These are phyloP conservation scores for Peromyscus melanophrys DNA, from an alignment of 2,797 vertebrate species.

Conservation along the genomic window DNA sequence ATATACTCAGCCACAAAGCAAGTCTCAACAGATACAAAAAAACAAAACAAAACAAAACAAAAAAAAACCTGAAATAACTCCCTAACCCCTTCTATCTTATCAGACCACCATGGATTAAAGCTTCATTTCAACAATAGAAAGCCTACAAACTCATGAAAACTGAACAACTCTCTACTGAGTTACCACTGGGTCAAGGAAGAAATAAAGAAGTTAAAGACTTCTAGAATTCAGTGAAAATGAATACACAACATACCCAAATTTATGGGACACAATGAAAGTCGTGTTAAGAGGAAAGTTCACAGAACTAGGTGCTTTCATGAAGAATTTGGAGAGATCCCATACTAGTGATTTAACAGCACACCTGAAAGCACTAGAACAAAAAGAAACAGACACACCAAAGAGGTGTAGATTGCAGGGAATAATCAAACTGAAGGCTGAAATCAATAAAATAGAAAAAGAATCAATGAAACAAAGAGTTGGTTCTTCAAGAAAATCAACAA, in stretches of 20 bases:
- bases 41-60: no score
- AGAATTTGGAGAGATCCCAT: neutral
- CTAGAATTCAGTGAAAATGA: neutral
- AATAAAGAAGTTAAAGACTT: neutral
- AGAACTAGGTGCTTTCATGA: neutral
- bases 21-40: neutral
- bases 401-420: neutral
- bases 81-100: neutral
- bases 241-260: neutral
- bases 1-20: neutral
- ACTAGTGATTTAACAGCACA: neutral
- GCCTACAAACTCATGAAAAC: neutral
- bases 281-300: neutral
- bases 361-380: neutral
- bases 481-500: no score
- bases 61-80: neutral
- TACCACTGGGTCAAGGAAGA: neutral
- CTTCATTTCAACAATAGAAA: neutral
- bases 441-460: neutral
- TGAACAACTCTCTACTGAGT: neutral
- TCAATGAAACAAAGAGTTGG: no score
- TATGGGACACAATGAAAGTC: neutral
- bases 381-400: neutral
- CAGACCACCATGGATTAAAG: neutral
- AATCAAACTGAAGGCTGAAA: neutral